Evolutionary conservation across 2,797 vertebrate species (phyloP), one percentile per base, ranked within the genome.

Genomic region (Neostethus bicornis): DNA sequence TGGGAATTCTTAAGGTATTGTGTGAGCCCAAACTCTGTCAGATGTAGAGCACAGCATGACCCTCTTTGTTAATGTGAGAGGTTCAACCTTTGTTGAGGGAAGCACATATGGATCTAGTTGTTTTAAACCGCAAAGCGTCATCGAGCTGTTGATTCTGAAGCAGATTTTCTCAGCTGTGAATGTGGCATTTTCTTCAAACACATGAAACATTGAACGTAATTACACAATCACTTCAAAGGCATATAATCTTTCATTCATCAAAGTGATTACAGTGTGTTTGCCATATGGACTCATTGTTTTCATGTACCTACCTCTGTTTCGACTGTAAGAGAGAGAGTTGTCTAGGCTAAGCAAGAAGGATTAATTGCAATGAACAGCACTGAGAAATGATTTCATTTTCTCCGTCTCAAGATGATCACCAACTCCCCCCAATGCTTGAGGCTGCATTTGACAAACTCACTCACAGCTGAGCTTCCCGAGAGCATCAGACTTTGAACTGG

Each of bases 321-420:
- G 41, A 67, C 84, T 87, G 79, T 63, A 81, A 80, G 69, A 72
- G 65, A 77, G 67, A 74, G 43, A 46, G 50, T 43, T 71, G 74
- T 80, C 75, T 78, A 83, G 61, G 66, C 83, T 81, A 80, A 75
- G 79, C 82, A 86, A 82, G 50, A 34, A 26, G 58, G 72, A 84
- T 85, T 87, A 77, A 88, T 87, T 79, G 83, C 87, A 90, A 74
- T 85, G 86, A 90, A 90, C 87, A 90, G 89, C 89, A 84, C 89
- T 85, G 87, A 90, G 89, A 90, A 90, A 88, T 89, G 87, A 90
- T 89, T 90, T 90, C 88, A 90, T 90, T 89, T 90, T 89, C 87
- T 89, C 89, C 81, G 55, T 88, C 89, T 90, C 83, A 86, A 90
- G 88, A 81, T 86, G 79, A 89, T 85, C 89, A 90, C 85, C 89